Conservation (phyloP, 1,140 invertebrate species). For the Halesus radiatus region DNA sequence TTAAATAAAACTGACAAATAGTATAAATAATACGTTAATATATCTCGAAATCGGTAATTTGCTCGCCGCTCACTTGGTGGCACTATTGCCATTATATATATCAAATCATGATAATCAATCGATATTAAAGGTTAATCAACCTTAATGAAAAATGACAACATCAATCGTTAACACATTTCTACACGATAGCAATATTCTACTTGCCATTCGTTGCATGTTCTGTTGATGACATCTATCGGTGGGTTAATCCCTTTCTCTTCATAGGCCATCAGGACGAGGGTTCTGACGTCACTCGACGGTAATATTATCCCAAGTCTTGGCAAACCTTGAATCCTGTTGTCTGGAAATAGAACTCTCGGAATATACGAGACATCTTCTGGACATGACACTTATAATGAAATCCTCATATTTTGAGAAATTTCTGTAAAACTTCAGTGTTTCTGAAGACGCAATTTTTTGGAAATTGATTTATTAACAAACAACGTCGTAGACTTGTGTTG, state of each 20-base stretch:
- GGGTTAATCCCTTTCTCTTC: not conserved
- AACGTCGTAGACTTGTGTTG: no score
- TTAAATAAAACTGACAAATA: no score
- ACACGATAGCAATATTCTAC: not conserved
- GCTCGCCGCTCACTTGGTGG: no score
- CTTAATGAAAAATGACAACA: no score
- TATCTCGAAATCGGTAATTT: no score
- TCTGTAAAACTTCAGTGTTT: not conserved
- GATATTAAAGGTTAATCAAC: no score
- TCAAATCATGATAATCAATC: no score
- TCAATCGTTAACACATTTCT: not conserved
- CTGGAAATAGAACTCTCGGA: slow-evolving; percentile 9
- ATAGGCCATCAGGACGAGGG: slow-evolving; percentile 23
- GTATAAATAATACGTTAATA: no score
- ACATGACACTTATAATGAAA: slow-evolving; percentile 7
- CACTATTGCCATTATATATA: no score
- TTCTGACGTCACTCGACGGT: slow-evolving; percentile 13
- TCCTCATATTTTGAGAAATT: not conserved
- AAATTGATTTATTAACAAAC: no score
- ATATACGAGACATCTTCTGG: not conserved
- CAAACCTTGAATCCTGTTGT: not conserved
- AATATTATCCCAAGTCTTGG: slow-evolving; percentile 8
- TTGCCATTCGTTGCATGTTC: not conserved
- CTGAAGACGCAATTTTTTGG: no score
- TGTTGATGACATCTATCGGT: not conserved